phyloP scores from a whole-genome alignment of 2,113 vertebrate species.

The Phrynocephalus versicolor region DNA sequence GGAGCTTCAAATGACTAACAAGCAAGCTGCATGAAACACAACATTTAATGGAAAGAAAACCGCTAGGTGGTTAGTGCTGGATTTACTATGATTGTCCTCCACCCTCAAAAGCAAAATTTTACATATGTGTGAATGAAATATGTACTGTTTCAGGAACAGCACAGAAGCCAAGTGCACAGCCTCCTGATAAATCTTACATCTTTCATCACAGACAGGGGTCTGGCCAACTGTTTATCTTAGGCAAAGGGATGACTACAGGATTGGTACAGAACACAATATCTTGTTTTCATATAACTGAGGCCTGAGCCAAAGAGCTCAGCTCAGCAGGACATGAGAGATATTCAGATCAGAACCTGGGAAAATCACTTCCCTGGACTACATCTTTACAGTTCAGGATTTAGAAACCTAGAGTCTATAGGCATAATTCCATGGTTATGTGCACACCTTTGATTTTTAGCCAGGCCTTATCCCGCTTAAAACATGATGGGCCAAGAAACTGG shows the following conservation, averaged over 20 bases:
- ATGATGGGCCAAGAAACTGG: neutral
- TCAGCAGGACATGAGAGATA: no score
- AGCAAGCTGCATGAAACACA: neutral
- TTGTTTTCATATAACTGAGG: neutral
- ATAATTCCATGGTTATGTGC: neutral
- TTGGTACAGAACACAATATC: neutral
- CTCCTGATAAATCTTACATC: neutral
- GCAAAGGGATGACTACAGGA: neutral
- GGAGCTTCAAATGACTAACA: neutral
- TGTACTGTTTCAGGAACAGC: neutral
- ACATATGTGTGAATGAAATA: neutral
- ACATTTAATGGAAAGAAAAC: neutral
- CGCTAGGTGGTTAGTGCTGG: fast-evolving
- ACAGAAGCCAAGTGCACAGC: neutral
- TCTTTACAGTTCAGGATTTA: no score
- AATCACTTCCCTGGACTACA: no score
- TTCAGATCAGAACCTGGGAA: no score
- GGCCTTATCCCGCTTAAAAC: neutral
- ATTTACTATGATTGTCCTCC: neutral
- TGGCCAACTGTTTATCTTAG: neutral
- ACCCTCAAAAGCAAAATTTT: neutral
- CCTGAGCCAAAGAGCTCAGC: neutral
- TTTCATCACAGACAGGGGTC: neutral
- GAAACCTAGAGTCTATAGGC: neutral
- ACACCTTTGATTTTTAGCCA: neutral